These are phyloP conservation scores for Actenoides lindsayi DNA, from an alignment of 2,113 vertebrate species.

Conservation along the genomic window DNA sequence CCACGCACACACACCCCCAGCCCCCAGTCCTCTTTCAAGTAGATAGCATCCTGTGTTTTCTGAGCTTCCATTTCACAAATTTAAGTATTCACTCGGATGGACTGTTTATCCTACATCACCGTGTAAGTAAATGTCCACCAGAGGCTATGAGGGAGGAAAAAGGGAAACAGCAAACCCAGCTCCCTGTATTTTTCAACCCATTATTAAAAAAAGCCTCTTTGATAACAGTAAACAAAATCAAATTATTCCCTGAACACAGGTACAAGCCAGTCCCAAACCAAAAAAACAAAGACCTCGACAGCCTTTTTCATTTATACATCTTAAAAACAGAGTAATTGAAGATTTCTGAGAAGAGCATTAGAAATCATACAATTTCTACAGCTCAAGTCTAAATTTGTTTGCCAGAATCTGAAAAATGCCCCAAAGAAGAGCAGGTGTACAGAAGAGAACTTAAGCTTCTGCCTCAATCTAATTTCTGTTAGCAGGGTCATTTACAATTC, in stretches of 20 bases:
- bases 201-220: background rate
- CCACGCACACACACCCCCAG: background rate
- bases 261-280: background rate
- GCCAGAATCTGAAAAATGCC: constrained; percentile 27
- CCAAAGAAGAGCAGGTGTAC: background rate
- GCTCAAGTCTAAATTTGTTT: constrained; percentile 25
- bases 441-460: background rate
- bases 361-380: background rate
- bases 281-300: background rate
- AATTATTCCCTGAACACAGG: background rate
- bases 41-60: background rate
- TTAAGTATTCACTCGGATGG: background rate
- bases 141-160: background rate
- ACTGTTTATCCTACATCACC: background rate
- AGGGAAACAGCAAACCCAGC: background rate
- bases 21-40: background rate
- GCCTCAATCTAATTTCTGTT: constrained; percentile 1
- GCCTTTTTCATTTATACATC: background rate
- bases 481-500: constrained; percentile 4
- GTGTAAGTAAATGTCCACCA: constrained; percentile 10
- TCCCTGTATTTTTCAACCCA: background rate
- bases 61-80: background rate
- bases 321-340: background rate
- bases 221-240: background rate
- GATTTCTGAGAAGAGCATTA: background rate